These are phyloP conservation scores for Polyodon spathula DNA, from an alignment of 2,113 vertebrate genomes.

Conservation along the genomic window DNA sequence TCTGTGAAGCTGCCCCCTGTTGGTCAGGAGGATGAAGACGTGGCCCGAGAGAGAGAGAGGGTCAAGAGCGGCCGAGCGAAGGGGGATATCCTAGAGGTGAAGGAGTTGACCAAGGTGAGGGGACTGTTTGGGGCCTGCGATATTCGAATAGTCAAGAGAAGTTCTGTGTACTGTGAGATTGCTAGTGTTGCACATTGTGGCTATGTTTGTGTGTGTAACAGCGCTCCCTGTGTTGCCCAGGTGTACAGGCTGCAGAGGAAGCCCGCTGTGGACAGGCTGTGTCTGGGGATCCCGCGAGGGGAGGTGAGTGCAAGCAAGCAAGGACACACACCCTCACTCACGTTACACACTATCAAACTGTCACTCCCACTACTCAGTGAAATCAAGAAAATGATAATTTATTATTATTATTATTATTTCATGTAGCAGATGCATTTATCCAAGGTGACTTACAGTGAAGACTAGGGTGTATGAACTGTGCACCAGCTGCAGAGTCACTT, in stretches of 20 bases:
- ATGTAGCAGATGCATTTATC: no score
- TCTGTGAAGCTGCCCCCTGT: slow-evolving; percentile 39
- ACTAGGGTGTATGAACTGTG: no score
- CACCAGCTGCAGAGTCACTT: no score
- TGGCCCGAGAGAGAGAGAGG: slow-evolving; percentile 54
- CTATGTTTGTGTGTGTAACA: background rate
- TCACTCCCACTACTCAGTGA: background rate
- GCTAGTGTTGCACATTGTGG: background rate
- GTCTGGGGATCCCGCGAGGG: slow-evolving; percentile 59
- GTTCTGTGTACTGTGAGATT: no score
- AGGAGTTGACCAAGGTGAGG: slow-evolving; percentile 46
- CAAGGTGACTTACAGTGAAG: no score
- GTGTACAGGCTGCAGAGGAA: slow-evolving; percentile 53
- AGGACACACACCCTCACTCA: background rate
- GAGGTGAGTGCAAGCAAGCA: slow-evolving; percentile 41
- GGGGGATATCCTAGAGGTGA: slow-evolving; percentile 54
- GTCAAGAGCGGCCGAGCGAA: slow-evolving; percentile 47
- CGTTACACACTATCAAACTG: background rate
- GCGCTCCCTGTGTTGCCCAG: slow-evolving; percentile 25
- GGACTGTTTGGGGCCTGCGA: background rate
- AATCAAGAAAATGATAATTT: no score
- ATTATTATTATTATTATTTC: no score
- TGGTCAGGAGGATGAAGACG: slow-evolving; percentile 58
- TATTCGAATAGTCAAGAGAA: no score
- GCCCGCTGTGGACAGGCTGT: slow-evolving; percentile 59